phyloP scores from a whole-genome alignment of 2,113 vertebrate species.

The Myrmophylax atrothorax region DNA sequence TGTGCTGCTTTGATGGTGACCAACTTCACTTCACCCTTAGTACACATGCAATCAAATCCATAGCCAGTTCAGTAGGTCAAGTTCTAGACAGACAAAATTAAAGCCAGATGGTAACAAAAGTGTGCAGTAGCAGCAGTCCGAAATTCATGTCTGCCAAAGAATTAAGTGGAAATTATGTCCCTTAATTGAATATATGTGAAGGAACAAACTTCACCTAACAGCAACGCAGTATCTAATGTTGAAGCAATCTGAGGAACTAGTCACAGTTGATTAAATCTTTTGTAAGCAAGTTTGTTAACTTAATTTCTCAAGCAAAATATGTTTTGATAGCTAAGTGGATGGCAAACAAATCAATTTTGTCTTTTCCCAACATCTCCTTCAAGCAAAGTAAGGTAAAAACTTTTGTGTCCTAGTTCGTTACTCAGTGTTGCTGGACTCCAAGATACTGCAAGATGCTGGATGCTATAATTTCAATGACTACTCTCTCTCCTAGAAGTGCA shows the following conservation, averaged over 20 bases:
- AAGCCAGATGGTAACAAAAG: slow-evolving; percentile 16
- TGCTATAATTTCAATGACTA: background rate
- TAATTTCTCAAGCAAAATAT: background rate
- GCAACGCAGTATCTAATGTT: background rate
- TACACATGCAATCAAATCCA: rapidly evolving
- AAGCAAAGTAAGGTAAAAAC: background rate
- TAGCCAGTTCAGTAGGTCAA: background rate
- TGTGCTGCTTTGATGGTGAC: slow-evolving; percentile 13
- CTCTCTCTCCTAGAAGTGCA: background rate
- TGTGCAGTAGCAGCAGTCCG: background rate
- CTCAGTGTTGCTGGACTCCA: background rate
- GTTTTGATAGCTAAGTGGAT: background rate
- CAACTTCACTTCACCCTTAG: background rate
- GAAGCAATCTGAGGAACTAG: background rate
- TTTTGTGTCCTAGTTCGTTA: background rate
- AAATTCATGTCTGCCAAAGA: background rate
- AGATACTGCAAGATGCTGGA: background rate
- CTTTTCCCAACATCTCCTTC: background rate
- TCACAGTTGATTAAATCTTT: background rate
- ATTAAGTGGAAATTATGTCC: background rate
- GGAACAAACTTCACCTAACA: background rate
- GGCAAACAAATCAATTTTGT: background rate
- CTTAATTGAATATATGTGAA: background rate
- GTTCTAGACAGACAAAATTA: slow-evolving; percentile 14
- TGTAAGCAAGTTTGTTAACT: background rate